These are phyloP conservation scores for Parazoanthus darwini DNA, from an alignment of 92 coral and sea anemone genomes.

Conservation along the genomic window DNA sequence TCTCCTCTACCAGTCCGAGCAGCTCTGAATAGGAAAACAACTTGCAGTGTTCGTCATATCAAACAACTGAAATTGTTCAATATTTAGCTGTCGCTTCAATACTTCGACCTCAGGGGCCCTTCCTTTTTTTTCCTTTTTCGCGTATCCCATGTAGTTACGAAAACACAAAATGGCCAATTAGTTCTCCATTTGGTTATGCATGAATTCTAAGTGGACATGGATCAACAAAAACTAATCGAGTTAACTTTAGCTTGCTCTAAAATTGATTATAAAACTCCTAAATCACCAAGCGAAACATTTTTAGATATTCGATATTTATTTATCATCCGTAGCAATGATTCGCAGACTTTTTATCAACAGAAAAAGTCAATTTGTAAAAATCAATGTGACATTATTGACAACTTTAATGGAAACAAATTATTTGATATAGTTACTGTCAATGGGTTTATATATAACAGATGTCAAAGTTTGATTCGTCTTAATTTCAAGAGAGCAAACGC, in stretches of 20 bases:
- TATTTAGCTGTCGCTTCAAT: too few species aligned
- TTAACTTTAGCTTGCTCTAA: too few species aligned
- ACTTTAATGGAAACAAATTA: background rate
- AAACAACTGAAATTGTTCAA: too few species aligned
- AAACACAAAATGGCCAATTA: too few species aligned
- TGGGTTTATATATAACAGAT: conserved; percentile 11
- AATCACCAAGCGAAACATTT: background rate
- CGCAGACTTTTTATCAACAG: background rate
- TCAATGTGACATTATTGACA: background rate
- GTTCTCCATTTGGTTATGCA: too few species aligned
- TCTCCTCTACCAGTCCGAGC: too few species aligned
- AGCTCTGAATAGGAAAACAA: too few species aligned
- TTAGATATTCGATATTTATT: too few species aligned
- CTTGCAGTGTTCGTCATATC: too few species aligned
- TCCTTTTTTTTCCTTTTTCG: too few species aligned
- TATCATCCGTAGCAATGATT: background rate
- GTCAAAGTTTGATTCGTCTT: background rate
- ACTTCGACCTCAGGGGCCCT: too few species aligned
- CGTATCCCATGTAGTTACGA: too few species aligned
- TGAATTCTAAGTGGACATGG: background rate
- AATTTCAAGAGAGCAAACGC: background rate
- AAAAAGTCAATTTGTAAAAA: background rate
- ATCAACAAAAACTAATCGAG: background rate
- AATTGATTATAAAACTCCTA: background rate
- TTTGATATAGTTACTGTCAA: conserved; percentile 5